Base-by-base conservation (phyloP, 1,140 invertebrate species). In the Drosophila biarmipes region DNA sequence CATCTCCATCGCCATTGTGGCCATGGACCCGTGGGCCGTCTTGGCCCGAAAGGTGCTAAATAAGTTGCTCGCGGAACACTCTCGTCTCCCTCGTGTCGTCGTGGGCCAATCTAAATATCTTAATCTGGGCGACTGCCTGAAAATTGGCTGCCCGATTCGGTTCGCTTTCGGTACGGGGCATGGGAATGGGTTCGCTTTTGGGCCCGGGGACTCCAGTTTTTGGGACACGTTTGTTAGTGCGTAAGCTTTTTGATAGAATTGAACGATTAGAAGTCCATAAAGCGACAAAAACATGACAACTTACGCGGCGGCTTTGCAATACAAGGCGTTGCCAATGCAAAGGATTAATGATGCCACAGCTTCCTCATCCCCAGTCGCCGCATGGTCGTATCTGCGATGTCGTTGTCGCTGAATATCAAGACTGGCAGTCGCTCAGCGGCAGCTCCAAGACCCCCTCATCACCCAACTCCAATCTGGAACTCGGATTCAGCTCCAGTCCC, bases 221-320 rank as follows among this genome's bases (percentile, higher is more conserved):
- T 74, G 86, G 80, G 67, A 80, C 45, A 27, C 78, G 79, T 89
- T 90, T 89, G 85, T 90, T 89, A 79, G 86, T 91, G 85, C 82
- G 90, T 91, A 85, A 91, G 90, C 90, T 91, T 91, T 90, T 90
- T 91, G 90, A 91, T 91, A 90, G 90, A 91, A 91, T 91, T 84
- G 90, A 89, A 84, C 90, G 90, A 91, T 91, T 91, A 91, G 90
- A 91, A 91, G 90, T 91, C 90, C 86, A 91, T 91, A 91, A 91
- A 91, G 90, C 90, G 90, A 91, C 90, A 90, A 91, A 85, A 91
- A 91, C 90, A 91, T 91, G 90, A 91, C 90, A 91, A 90, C 82
- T 91, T 86, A 78, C 87, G 79, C 84, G 72, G 72, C 72, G 52
- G 59, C 59, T 64, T 78, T 51, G 81, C 73, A 86, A 75, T 73